Evolutionary conservation across 2,113 vertebrate species (phyloP), one percentile per base, ranked within the genome.

Genomic region (Thunnus thynnus): DNA sequence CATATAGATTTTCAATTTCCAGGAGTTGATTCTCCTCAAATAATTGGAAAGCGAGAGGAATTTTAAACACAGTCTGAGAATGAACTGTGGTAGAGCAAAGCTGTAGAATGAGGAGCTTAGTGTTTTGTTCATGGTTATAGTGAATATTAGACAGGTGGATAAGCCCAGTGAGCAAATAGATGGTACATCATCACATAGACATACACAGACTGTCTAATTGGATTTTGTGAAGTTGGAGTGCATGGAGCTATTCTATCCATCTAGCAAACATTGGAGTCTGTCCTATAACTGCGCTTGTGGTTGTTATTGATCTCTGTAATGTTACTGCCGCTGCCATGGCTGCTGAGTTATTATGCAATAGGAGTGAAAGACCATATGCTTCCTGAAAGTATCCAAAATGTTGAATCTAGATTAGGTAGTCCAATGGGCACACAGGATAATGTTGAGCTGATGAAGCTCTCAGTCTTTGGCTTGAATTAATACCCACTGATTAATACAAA

Each of bases 241-340:
- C 69, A 79, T 13, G 30, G 55, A 83, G 63, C 48, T 41, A 68
- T 73, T 77, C 73, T 32, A 88, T 85, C 74, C 64, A 83, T 88
- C 70, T 63, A 65, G 61, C 69, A 86, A 71, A 85, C 58, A 80
- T 82, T 73, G 62, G 51, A 77, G 73, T 83, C 50, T 66, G 60
- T 78, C 72, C 75, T 77, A 55, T 79, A 82, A 76, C 64, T 58
- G 60, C 76, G 62, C 51, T 78, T 52, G 48, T 83, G 73, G 60
- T 82, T 71, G 70, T 83, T 89, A 93, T 91, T 90, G 84, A 91
- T 91, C 78, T 77, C 77, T 20, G 30, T 89, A 83, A 89, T 91
- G 74, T 64, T 80, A 16, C 78, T 84, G 54, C 82, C 64, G 50
- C 75, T 83, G 83, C 77, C 10, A 4, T 13, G 71, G 47, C 76